These are phyloP conservation scores for Corythaixoides concolor DNA, from an alignment of 2,113 vertebrate genomes.

Conservation along the genomic window DNA sequence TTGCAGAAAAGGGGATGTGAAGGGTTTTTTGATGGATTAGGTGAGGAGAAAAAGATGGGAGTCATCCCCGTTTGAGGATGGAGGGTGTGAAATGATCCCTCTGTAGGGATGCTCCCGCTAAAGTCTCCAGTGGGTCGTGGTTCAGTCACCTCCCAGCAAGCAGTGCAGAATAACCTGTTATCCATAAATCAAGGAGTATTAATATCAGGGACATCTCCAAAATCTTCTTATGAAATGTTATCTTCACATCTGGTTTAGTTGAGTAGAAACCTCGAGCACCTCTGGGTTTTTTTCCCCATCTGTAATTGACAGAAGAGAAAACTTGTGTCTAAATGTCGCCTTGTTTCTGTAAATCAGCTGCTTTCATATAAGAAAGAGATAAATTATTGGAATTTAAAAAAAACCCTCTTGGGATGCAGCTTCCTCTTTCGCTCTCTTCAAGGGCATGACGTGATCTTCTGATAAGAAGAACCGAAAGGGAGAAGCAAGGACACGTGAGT, in stretches of 20 bases:
- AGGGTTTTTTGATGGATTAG: neutral
- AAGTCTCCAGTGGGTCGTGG: rapidly evolving
- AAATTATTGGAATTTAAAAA: neutral
- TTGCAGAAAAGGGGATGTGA: neutral
- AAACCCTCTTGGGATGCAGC: neutral
- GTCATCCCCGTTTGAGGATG: neutral
- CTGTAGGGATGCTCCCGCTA: neutral
- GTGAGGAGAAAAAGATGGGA: neutral
- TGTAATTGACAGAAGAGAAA: rapidly evolving
- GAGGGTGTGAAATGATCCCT: rapidly evolving
- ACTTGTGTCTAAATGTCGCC: rapidly evolving
- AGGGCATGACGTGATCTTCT: rapidly evolving
- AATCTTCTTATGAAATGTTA: neutral
- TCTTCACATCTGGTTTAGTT: neutral
- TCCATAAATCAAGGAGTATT: neutral
- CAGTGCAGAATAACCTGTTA: neutral
- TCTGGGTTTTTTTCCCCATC: neutral
- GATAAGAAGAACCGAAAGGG: slow-evolving; percentile 36
- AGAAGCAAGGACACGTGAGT: neutral
- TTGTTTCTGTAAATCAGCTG: neutral
- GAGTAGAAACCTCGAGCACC: neutral
- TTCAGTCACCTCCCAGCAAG: neutral
- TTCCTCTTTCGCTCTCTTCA: neutral
- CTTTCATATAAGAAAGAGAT: neutral
- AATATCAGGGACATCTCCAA: neutral